Conservation (phyloP, 2,888 invertebrate species). For the Leucophora obtusa region DNA sequence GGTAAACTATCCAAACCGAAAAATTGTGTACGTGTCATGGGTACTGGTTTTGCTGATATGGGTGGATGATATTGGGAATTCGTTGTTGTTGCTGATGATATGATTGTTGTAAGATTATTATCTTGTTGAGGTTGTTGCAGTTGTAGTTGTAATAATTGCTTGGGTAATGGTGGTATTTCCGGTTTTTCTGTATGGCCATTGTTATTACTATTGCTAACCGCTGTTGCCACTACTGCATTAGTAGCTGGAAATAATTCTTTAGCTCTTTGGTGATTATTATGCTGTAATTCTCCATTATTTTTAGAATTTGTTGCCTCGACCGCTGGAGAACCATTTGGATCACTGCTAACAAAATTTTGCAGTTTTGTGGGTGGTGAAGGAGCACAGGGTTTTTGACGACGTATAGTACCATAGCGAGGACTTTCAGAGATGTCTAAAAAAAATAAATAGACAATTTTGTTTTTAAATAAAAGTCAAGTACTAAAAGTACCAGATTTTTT, state of each 20-base stretch:
- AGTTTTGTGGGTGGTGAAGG: constrained; percentile 73
- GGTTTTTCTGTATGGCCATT: constrained; percentile 69
- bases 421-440: constrained; percentile 72
- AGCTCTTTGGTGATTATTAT: constrained; percentile 68
- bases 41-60: constrained; percentile 73
- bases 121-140: constrained; percentile 27
- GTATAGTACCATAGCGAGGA: constrained; percentile 74
- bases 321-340: constrained; percentile 43
- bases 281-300: constrained; percentile 51
- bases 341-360: constrained; percentile 58
- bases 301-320: constrained; percentile 60
- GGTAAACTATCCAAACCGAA: constrained; percentile 74
- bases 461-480: too few species aligned
- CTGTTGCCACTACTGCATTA: constrained; percentile 35
- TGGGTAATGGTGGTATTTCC: constrained; percentile 73
- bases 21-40: constrained; percentile 75
- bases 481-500: too few species aligned
- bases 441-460: background rate
- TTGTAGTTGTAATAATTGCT: constrained; percentile 68
- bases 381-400: constrained; percentile 73
- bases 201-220: constrained; percentile 2
- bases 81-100: constrained; percentile 8
- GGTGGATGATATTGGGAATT: constrained; percentile 63
- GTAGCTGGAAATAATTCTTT: constrained; percentile 73
- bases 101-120: constrained; percentile 52